Percentiles rank a stretch among this genome's conserved stretches.
phyloP scores from a whole-genome alignment of 2,888 invertebrate genomes.

The Mythimna vitellina region DNA sequence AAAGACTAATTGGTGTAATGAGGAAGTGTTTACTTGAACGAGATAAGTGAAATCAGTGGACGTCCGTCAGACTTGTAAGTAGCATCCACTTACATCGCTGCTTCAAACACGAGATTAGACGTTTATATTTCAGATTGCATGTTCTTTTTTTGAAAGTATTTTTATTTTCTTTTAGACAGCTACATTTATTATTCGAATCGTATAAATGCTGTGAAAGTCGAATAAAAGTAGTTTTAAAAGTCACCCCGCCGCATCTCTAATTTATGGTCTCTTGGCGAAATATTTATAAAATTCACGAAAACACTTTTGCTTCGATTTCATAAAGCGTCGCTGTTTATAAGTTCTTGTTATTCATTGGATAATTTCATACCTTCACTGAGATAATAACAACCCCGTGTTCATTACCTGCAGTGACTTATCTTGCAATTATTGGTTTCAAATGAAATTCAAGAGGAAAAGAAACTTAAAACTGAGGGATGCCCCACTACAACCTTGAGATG shows the following conservation, averaged over 20 bases:
- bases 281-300: not conserved
- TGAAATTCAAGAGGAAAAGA: conserved; percentile 45
- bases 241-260: conserved; percentile 25
- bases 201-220: conserved; percentile 28
- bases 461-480: conserved; percentile 18
- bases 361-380: conserved; percentile 2
- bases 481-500: conserved; percentile 4
- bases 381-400: not conserved
- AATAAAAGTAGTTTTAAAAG: conserved; percentile 13
- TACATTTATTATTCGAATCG: conserved; percentile 14
- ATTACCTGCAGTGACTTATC: conserved; percentile 10
- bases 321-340: not conserved
- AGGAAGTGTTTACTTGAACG: conserved; percentile 48
- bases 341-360: conserved; percentile 16
- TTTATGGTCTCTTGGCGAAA: not conserved
- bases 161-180: conserved; percentile 25
- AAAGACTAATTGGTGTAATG: conserved; percentile 51
- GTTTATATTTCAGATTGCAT: conserved; percentile 36
- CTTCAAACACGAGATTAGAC: conserved; percentile 19
- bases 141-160: conserved; percentile 40
- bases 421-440: conserved; percentile 43
- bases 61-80: conserved; percentile 29
- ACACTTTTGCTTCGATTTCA: conserved; percentile 9
- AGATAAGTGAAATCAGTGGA: conserved; percentile 55
- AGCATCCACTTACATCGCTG: conserved; percentile 30